Evolutionary conservation across 2,113 vertebrate species (phyloP).

Genomic region (Scatophagus argus): DNA sequence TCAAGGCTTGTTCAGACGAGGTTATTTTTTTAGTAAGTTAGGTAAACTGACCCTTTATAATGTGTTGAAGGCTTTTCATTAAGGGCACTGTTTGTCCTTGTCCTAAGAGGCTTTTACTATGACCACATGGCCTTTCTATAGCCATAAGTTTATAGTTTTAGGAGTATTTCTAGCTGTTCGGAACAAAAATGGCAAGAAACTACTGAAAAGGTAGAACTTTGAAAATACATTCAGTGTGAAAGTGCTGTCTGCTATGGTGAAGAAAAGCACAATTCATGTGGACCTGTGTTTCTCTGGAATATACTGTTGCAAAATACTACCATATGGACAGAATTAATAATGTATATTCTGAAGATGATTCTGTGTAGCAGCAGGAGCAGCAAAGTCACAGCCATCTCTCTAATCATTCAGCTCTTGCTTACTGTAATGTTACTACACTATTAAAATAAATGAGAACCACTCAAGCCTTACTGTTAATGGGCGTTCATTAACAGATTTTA

Average conservation of each 20-base stretch:
- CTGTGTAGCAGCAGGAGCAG: not conserved
- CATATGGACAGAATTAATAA: not conserved
- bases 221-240: not conserved
- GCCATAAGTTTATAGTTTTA: not conserved
- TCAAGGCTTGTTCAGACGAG: not conserved
- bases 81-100: not conserved
- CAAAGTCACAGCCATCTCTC: not conserved
- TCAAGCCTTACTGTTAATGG: constrained; percentile 37
- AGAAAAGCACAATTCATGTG: not conserved
- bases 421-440: constrained; percentile 24
- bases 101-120: not conserved
- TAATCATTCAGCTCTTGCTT: constrained; percentile 25
- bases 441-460: constrained; percentile 52
- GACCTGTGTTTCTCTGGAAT: not conserved
- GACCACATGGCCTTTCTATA: too few relatives aligned
- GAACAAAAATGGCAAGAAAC: not conserved
- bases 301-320: not conserved
- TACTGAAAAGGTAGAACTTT: not conserved
- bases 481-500: constrained; percentile 44
- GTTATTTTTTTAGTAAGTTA: not conserved
- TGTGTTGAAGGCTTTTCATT: not conserved
- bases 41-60: not conserved
- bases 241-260: not conserved
- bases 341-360: not conserved
- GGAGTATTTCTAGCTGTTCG: not conserved